These are phyloP conservation scores for Mastomys natalensis DNA, from an alignment of 2,113 vertebrate genomes.

Conservation along the genomic window DNA sequence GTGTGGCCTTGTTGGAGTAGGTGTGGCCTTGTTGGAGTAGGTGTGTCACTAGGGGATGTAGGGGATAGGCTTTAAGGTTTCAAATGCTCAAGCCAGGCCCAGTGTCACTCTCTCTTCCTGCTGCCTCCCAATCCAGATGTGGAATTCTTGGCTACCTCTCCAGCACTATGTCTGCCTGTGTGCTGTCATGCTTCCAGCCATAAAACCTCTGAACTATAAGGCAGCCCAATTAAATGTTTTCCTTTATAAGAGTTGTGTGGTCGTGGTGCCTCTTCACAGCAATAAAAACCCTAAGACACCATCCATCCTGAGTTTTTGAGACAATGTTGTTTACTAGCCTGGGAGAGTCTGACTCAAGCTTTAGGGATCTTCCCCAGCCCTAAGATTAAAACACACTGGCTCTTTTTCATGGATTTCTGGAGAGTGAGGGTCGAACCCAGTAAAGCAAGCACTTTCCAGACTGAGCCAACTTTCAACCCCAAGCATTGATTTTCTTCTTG, in stretches of 20 bases:
- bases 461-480: neutral
- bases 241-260: neutral
- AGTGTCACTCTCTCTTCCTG: neutral
- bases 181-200: neutral
- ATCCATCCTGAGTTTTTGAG: neutral
- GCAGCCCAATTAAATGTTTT: neutral
- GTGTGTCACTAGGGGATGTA: neutral
- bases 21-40: neutral
- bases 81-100: neutral
- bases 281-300: neutral
- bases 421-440: neutral
- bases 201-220: neutral
- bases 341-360: neutral
- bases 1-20: neutral
- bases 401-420: neutral
- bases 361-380: neutral
- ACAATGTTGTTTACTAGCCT: neutral
- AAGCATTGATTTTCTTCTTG: neutral
- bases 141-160: neutral
- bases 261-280: neutral
- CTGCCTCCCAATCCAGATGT: neutral
- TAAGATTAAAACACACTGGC: neutral
- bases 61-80: neutral
- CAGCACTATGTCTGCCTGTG: neutral
- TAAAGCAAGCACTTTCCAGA: neutral